A percentile compares a stretch with the other conserved stretches of the same genome.
These are phyloP conservation scores for Anniella stebbinsi DNA, from an alignment of 2,797 vertebrate species.

Conservation along the genomic window DNA sequence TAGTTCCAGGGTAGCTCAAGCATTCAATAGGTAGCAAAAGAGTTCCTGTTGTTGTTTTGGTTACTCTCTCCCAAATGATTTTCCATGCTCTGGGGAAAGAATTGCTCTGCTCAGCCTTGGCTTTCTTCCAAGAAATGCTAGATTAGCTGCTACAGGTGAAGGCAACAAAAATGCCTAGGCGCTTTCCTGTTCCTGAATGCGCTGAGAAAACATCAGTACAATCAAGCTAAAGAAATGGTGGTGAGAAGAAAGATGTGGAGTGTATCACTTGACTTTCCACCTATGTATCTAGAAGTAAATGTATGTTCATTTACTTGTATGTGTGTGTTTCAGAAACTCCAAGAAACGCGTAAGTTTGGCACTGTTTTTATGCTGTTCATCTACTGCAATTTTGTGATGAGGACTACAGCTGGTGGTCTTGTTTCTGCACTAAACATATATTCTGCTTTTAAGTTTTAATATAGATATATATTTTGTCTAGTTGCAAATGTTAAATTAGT, in stretches of 20 bases:
- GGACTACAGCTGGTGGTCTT: not conserved
- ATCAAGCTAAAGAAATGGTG: not conserved
- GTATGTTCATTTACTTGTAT: not conserved
- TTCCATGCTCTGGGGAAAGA: too few species aligned
- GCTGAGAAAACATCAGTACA: not conserved
- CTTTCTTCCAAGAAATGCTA: conserved; percentile 21
- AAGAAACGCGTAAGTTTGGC: conserved; percentile 37
- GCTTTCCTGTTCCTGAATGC: conserved; percentile 21
- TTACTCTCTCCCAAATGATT: not conserved
- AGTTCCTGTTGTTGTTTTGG: not conserved
- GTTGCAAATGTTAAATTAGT: not conserved
- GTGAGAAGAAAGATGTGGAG: accelerated
- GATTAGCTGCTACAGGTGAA: conserved; percentile 50
- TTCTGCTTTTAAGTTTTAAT: not conserved
- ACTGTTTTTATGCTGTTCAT: not conserved
- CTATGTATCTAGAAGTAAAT: accelerated
- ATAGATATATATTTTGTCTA: not conserved
- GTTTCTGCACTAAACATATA: accelerated
- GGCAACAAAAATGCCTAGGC: accelerated
- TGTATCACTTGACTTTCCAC: not conserved
- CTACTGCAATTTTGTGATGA: not conserved
- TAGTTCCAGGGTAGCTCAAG: not conserved
- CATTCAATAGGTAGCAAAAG: not conserved
- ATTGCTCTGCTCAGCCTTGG: not conserved
- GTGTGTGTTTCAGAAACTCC: accelerated